Conservation (phyloP, 2,797 vertebrate species). For the Peromyscus melanophrys region DNA sequence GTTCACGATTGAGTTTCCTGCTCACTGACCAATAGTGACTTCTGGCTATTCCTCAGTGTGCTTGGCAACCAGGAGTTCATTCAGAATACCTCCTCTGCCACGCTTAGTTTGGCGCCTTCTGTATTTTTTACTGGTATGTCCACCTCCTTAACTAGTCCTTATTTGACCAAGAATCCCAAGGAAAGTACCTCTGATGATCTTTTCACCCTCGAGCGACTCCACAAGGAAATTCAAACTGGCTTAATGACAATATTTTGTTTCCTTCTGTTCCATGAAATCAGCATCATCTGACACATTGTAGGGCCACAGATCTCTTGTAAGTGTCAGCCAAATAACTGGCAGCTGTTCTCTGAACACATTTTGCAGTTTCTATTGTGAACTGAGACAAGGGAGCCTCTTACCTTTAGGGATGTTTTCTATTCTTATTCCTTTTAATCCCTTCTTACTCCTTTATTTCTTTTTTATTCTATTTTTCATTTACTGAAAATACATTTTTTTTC, state of each 20-base stretch:
- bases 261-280: conserved; percentile 37
- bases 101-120: conserved; percentile 46
- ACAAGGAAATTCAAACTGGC: conserved; percentile 23
- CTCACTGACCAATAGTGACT: conserved; percentile 57
- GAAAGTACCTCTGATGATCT: neutral
- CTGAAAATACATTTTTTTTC: neutral
- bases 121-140: neutral
- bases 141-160: conserved; percentile 19
- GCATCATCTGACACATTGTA: neutral
- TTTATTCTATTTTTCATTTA: neutral
- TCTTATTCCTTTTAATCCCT: neutral
- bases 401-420: neutral
- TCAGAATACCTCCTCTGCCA: conserved; percentile 8
- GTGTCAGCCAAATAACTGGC: neutral
- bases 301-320: neutral
- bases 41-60: conserved; percentile 50
- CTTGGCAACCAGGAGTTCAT: conserved; percentile 28
- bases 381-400: neutral
- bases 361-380: neutral
- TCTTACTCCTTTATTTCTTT: too few species aligned
- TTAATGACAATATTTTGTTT: conserved; percentile 24
- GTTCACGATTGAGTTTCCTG: conserved; percentile 36
- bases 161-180: conserved; percentile 47
- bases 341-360: conserved; percentile 7
- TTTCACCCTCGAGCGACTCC: neutral